phyloP scores from a whole-genome alignment of 2,888 invertebrate genomes.

The Lasiommata megera region DNA sequence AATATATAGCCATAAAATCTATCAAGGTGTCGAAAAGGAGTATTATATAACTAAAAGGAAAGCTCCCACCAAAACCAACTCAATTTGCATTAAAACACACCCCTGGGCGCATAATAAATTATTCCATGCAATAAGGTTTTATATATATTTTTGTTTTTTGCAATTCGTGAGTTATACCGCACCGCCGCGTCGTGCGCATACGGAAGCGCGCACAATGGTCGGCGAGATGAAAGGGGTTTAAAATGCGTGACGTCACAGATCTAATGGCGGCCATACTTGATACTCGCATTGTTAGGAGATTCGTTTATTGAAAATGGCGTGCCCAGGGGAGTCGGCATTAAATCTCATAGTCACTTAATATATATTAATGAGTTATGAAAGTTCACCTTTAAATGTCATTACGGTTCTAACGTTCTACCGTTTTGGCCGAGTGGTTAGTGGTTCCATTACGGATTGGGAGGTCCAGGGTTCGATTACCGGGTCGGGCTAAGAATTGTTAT shows the following conservation, averaged over 20 bases:
- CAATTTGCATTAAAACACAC: conserved; percentile 11
- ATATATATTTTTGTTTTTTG: conserved; percentile 1
- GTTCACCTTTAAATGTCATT: not conserved
- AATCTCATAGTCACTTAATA: conserved; percentile 10
- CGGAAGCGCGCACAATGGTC: conserved; percentile 74
- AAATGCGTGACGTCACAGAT: conserved; percentile 67
- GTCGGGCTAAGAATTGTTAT: too few relatives aligned
- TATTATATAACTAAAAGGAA: not conserved
- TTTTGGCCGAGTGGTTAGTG: too few relatives aligned
- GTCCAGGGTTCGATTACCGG: too few relatives aligned
- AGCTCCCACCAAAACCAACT: not conserved
- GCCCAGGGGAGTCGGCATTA: conserved; percentile 11
- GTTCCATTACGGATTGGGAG: too few relatives aligned
- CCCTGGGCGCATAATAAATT: conserved; percentile 8
- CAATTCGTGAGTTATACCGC: conserved; percentile 29
- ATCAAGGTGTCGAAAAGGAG: not conserved
- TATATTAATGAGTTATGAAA: conserved; percentile 9
- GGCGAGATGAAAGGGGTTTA: conserved; percentile 74
- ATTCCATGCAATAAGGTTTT: conserved; percentile 7
- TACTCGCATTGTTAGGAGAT: conserved; percentile 36
- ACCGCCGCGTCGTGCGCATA: conserved; percentile 33
- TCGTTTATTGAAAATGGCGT: conserved; percentile 16
- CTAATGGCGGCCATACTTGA: conserved; percentile 29
- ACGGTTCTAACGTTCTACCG: too few relatives aligned
- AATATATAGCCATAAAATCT: not conserved